Percentiles rank a stretch among this genome's conserved stretches.
Evolutionary conservation across 2,888 invertebrate species (phyloP).

Genomic region (Hemaris fuciformis): DNA sequence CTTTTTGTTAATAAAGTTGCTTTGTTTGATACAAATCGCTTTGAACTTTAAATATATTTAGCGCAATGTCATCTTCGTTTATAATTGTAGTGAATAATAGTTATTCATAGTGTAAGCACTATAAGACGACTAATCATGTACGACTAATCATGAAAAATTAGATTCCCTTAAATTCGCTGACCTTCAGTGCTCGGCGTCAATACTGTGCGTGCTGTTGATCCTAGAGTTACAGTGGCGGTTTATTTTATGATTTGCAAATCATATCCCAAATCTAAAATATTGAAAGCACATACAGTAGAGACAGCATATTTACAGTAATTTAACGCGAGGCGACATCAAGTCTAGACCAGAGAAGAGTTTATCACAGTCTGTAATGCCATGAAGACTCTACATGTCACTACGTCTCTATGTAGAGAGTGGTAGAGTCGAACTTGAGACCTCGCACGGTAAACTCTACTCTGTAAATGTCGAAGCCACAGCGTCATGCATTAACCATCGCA

Average conservation of each 20-base stretch:
- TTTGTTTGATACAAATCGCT: too few relatives aligned
- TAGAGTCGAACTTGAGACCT: conserved; percentile 2
- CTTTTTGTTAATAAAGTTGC: too few relatives aligned
- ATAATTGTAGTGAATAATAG: too few relatives aligned
- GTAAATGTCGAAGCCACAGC: conserved; percentile 44
- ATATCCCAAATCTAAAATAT: neutral
- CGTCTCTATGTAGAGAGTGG: neutral
- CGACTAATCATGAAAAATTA: too few relatives aligned
- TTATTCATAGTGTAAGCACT: neutral
- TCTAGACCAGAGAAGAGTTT: conserved; percentile 31
- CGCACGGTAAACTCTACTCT: conserved; percentile 19
- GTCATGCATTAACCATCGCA: conserved; percentile 56
- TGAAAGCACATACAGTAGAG: neutral
- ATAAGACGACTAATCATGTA: too few relatives aligned
- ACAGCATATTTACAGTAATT: conserved; percentile 6
- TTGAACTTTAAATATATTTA: too few relatives aligned
- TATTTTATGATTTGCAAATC: neutral
- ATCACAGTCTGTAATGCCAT: conserved; percentile 17
- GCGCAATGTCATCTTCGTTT: too few relatives aligned
- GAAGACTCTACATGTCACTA: neutral
- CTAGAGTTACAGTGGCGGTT: too few relatives aligned
- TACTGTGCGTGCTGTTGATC: too few relatives aligned
- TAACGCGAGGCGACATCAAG: conserved; percentile 31
- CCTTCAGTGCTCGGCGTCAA: too few relatives aligned
- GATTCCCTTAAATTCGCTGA: too few relatives aligned